These are phyloP conservation scores for Tachyglossus aculeatus DNA, from an alignment of 2,797 vertebrate species.

Conservation along the genomic window DNA sequence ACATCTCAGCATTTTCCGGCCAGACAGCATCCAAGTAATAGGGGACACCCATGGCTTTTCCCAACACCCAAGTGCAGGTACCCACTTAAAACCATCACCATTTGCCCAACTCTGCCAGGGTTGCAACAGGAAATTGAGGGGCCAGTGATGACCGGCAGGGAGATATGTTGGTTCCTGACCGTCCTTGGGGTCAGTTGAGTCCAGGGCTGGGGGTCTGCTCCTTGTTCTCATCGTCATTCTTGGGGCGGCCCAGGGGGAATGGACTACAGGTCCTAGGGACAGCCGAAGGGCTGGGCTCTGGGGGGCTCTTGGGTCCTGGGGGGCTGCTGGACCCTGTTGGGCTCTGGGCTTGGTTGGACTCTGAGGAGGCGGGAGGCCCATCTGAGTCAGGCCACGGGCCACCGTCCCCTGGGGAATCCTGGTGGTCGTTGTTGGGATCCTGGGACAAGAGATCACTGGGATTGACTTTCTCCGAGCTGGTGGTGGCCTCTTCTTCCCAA, in stretches of 20 bases:
- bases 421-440: not conserved
- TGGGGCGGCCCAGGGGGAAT: not conserved
- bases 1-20: too few relatives aligned
- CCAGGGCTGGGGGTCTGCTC: not conserved
- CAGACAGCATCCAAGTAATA: too few relatives aligned
- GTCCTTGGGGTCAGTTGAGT: slow-evolving; percentile 10
- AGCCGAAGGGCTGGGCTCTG: accelerated
- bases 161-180: not conserved
- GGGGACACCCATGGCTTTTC: too few relatives aligned
- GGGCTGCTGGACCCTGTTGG: not conserved
- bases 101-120: too few relatives aligned
- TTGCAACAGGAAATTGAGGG: too few relatives aligned
- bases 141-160: too few relatives aligned
- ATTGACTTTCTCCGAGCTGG: not conserved
- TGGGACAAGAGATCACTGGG: slow-evolving; percentile 14
- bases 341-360: not conserved
- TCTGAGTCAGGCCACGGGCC: not conserved
- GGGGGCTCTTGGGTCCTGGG: not conserved
- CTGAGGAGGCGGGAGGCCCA: not conserved
- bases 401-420: accelerated
- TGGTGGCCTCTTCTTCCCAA: accelerated
- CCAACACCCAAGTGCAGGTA: too few relatives aligned
- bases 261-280: not conserved
- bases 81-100: too few relatives aligned
- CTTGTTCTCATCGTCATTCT: not conserved